phyloP scores from a whole-genome alignment of 1,140 invertebrate genomes.

The Apis laboriosa region DNA sequence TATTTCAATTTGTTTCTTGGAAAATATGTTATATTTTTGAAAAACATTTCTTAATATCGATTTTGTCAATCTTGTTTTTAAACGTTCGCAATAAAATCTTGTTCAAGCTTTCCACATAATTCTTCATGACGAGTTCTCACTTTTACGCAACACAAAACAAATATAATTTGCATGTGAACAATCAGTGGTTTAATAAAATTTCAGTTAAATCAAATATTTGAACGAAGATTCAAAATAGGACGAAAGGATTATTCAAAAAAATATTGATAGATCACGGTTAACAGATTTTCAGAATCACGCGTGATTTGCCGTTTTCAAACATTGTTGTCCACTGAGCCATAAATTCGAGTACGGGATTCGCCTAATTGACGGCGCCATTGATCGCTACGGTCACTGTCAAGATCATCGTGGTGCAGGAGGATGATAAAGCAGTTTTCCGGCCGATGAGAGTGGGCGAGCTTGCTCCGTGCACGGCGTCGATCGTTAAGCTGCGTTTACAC shows the following conservation, averaged over 20 bases:
- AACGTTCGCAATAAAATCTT: neutral
- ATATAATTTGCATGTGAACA: neutral
- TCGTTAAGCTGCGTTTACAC: conserved; percentile 42
- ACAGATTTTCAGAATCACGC: neutral
- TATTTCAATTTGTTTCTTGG: neutral
- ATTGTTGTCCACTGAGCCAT: neutral
- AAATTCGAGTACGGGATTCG: conserved; percentile 18
- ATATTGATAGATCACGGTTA: too few relatives aligned
- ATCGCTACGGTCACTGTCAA: conserved; percentile 75
- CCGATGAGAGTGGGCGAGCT: conserved; percentile 36
- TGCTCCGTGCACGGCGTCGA: neutral
- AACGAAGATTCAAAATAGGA: neutral
- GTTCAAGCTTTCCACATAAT: neutral
- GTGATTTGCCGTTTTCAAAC: neutral
- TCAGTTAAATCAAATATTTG: neutral
- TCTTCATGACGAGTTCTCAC: neutral
- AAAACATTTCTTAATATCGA: neutral
- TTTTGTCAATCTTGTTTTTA: neutral
- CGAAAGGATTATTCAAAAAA: neutral
- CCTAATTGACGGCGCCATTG: conserved; percentile 62
- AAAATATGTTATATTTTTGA: neutral
- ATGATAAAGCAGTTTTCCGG: conserved; percentile 60
- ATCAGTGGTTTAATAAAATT: too few relatives aligned
- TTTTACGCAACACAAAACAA: neutral
- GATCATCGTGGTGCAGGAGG: conserved; percentile 62